phyloP scores from a whole-genome alignment of 2,797 vertebrate species.

The Prionace glauca region DNA sequence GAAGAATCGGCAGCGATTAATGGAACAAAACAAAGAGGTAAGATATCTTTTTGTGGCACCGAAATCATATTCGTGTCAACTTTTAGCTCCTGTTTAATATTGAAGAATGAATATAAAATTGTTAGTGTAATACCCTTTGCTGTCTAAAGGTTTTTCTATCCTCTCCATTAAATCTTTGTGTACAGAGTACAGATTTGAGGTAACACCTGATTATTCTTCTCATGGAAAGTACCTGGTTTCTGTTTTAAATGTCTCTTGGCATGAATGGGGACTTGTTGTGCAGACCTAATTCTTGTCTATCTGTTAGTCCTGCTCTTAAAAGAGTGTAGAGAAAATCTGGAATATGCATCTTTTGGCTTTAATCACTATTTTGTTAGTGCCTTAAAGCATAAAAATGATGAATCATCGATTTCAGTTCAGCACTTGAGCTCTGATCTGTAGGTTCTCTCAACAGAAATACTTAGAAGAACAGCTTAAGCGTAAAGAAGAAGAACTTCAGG shows the following conservation, averaged over 20 bases:
- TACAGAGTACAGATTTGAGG: background rate
- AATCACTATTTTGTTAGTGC: background rate
- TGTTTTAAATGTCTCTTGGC: background rate
- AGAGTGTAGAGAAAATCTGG: background rate
- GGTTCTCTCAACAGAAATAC: background rate
- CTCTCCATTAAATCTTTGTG: background rate
- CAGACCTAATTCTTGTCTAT: background rate
- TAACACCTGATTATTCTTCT: background rate
- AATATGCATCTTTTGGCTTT: background rate
- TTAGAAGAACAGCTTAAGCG: background rate
- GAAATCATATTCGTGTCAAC: background rate
- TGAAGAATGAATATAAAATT: background rate
- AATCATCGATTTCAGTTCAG: background rate
- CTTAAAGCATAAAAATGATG: background rate
- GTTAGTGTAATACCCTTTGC: background rate
- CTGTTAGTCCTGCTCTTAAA: background rate
- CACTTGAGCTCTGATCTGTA: background rate
- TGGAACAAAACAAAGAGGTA: background rate
- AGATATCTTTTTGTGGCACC: background rate
- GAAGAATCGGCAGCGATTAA: background rate
- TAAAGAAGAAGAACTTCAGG: conserved; percentile 16
- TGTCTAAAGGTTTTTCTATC: background rate
- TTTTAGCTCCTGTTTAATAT: background rate
- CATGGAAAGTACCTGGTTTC: background rate
- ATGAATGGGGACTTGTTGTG: background rate